Evolutionary conservation across 2,113 vertebrate genomes (phyloP).

Genomic region (Silurus asotus): DNA sequence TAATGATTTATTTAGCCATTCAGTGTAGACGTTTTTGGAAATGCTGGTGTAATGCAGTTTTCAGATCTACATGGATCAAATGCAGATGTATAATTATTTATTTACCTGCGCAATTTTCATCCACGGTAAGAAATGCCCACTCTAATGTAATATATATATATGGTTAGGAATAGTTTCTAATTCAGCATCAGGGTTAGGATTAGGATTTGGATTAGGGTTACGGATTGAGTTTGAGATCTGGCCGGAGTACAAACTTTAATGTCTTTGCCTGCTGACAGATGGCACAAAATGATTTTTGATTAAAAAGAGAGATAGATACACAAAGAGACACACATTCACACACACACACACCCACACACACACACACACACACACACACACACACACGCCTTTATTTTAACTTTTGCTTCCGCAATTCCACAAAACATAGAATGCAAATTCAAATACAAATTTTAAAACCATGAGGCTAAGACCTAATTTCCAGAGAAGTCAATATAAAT

Average conservation of each 20-base stretch:
- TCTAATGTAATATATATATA: background rate
- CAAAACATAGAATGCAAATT: conserved; percentile 27
- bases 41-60: too few species aligned
- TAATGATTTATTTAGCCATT: too few species aligned
- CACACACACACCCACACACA: conserved; percentile 18
- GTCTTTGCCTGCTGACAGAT: background rate
- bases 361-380: conserved; percentile 8
- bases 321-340: background rate
- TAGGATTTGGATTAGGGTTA: too few species aligned
- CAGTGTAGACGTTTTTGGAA: too few species aligned
- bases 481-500: background rate
- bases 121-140: background rate
- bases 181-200: too few species aligned
- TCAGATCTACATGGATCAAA: too few species aligned
- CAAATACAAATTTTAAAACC: conserved; percentile 31
- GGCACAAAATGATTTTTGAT: background rate
- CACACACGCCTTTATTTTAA: background rate
- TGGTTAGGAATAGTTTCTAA: background rate
- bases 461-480: background rate
- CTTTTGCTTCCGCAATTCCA: conserved; percentile 4
- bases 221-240: background rate
- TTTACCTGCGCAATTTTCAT: too few species aligned
- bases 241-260: background rate
- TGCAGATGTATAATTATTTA: too few species aligned
- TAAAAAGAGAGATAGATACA: background rate